Evolutionary conservation across 2,113 vertebrate genomes (phyloP).

Genomic region (human): GRCh38 chr5:42607501-42608000

Average conservation of each 20-base stretch:
- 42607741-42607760: neutral
- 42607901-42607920: slow-evolving; percentile 5
- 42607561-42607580: neutral
- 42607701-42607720: neutral
- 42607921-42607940: neutral
- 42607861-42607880: neutral
- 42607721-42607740: neutral
- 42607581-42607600: neutral
- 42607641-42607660: neutral
- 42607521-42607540: neutral
- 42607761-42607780: neutral
- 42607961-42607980: neutral
- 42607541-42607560: neutral
- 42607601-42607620: neutral
- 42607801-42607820: neutral
- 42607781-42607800: neutral
- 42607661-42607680: neutral
- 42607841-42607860: neutral
- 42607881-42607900: neutral
- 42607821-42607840: neutral
- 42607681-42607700: neutral
- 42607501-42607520: neutral
- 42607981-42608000: neutral
- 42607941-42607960: neutral
- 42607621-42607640: neutral